Evolutionary conservation across 2,797 vertebrate genomes (phyloP).

Genomic region (Pseudochirops corinnae): DNA sequence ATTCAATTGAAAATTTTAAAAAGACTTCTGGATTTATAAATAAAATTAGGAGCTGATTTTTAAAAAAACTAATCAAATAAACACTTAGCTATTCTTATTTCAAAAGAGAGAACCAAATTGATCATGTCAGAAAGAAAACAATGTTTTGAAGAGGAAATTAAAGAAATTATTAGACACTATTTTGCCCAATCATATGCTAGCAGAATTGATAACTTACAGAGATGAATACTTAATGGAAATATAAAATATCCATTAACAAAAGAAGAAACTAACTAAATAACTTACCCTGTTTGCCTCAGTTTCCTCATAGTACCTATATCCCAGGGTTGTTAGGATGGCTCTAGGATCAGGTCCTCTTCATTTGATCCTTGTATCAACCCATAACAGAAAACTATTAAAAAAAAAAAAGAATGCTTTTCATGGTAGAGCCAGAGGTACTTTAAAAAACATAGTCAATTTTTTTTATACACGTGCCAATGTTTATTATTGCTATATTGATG

Average conservation of each 20-base stretch:
- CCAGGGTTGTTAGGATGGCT: too few relatives aligned
- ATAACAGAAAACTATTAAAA: too few relatives aligned
- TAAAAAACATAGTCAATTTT: too few relatives aligned
- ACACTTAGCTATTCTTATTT: not conserved
- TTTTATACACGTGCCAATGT: too few relatives aligned
- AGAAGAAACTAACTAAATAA: not conserved
- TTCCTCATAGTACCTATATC: not conserved
- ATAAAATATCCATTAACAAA: not conserved
- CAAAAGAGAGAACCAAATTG: not conserved
- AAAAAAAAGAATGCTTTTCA: too few relatives aligned
- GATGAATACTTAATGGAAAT: not conserved
- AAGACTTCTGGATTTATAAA: not conserved
- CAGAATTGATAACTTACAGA: not conserved
- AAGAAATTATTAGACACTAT: not conserved
- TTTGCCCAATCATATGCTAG: not conserved
- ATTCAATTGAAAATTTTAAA: not conserved
- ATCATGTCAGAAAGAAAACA: not conserved
- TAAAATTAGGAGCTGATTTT: not conserved
- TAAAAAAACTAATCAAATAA: not conserved
- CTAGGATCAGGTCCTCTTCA: too few relatives aligned
- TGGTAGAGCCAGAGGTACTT: too few relatives aligned
- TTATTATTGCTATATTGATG: too few relatives aligned
- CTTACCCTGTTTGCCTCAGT: not conserved
- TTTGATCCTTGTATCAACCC: too few relatives aligned
- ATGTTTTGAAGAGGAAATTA: not conserved